These are phyloP conservation scores for Saiga tatarica DNA, from an alignment of 2,113 vertebrate species.

Conservation along the genomic window DNA sequence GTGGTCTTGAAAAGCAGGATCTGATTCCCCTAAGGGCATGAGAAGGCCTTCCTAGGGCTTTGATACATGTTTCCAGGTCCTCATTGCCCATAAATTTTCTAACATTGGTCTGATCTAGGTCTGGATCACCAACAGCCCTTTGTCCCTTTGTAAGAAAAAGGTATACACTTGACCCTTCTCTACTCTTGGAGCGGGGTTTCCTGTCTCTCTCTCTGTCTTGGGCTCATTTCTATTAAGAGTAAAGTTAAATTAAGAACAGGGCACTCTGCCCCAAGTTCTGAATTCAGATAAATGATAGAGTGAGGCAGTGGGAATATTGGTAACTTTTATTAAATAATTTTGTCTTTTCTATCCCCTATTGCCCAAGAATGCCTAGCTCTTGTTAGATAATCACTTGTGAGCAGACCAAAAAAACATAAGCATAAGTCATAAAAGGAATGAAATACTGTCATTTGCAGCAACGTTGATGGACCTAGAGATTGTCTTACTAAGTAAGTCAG, in stretches of 20 bases:
- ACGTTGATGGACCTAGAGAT: neutral
- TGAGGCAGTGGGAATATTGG: neutral
- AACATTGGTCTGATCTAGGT: neutral
- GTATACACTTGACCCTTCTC: neutral
- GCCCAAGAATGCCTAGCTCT: neutral
- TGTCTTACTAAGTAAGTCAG: neutral
- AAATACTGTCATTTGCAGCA: neutral
- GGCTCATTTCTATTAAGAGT: neutral
- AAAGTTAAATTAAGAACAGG: neutral
- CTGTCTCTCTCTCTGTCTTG: neutral
- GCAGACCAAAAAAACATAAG: neutral
- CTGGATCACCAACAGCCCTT: neutral
- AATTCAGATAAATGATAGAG: neutral
- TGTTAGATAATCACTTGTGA: neutral
- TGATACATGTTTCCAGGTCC: neutral
- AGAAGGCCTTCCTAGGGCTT: neutral
- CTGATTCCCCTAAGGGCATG: neutral
- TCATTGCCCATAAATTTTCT: neutral
- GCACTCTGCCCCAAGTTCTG: neutral
- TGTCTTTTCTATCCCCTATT: neutral
- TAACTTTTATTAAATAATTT: neutral
- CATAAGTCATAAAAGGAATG: neutral
- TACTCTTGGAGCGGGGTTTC: neutral
- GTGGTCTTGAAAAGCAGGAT: neutral
- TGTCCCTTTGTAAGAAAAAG: neutral